A percentile compares a stretch with the other conserved stretches of the same genome.
Conservation (phyloP, 2,888 invertebrate genomes). For the Philonicus albiceps region DNA sequence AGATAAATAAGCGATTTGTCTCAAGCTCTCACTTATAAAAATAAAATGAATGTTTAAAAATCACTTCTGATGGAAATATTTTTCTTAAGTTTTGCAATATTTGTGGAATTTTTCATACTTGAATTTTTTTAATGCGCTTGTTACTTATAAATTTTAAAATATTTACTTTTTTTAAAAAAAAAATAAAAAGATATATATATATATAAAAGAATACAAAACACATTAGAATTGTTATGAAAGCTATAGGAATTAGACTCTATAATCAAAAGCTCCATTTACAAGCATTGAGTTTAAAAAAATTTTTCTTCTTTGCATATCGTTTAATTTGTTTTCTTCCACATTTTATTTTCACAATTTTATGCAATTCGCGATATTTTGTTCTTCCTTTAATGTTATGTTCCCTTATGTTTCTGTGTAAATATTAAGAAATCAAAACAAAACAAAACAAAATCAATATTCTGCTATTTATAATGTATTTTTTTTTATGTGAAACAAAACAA, state of each 20-base stretch:
- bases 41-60: neutral
- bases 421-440: neutral
- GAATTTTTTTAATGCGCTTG: constrained; percentile 20
- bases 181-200: neutral
- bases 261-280: constrained; percentile 26
- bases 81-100: constrained; percentile 33
- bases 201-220: neutral
- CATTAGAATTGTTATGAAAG: constrained; percentile 20
- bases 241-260: constrained; percentile 33
- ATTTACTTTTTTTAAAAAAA: constrained; percentile 9
- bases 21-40: neutral
- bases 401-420: constrained; percentile 4
- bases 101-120: constrained; percentile 18
- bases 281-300: constrained; percentile 25
- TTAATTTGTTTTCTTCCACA: neutral
- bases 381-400: neutral
- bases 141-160: constrained; percentile 5
- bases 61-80: neutral
- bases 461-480: neutral
- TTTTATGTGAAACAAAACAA: neutral
- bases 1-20: neutral
- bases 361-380: neutral
- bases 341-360: neutral
- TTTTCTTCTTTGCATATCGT: neutral
- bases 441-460: constrained; percentile 27